A percentile compares a stretch with the other conserved stretches of the same genome.
Evolutionary conservation across 2,113 vertebrate genomes (phyloP).

Genomic region (Macquaria ambigua): DNA sequence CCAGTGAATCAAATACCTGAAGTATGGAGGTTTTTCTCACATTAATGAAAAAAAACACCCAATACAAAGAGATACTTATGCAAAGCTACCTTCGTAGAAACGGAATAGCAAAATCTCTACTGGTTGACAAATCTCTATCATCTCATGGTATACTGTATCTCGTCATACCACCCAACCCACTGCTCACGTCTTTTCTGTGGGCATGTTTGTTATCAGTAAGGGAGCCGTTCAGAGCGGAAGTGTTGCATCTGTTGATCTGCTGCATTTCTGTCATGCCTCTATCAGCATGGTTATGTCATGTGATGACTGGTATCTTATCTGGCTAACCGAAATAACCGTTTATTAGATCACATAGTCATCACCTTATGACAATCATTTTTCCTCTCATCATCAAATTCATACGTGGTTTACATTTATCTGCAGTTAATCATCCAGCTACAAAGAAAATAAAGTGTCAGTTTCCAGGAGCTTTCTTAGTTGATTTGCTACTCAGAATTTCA

Average conservation of each 20-base stretch:
- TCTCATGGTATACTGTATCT: neutral
- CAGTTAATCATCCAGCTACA: constrained; percentile 38
- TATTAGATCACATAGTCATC: constrained; percentile 51
- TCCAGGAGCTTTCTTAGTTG: constrained; percentile 39
- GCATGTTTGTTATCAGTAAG: constrained; percentile 32
- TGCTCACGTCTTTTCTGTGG: constrained; percentile 13
- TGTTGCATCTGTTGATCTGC: constrained; percentile 8
- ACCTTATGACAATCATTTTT: constrained; percentile 17
- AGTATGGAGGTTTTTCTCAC: neutral
- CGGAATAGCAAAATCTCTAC: neutral
- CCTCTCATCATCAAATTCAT: constrained; percentile 1
- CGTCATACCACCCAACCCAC: neutral
- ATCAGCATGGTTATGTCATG: constrained; percentile 16
- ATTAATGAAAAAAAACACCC: too few relatives aligned
- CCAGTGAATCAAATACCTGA: neutral
- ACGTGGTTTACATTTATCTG: constrained; percentile 31
- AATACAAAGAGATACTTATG: neutral
- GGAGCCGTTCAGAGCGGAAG: constrained; percentile 2
- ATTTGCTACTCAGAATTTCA: constrained; percentile 49
- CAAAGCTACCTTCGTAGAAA: neutral
- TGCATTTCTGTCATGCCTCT: constrained; percentile 23
- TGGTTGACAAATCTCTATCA: constrained; percentile 4
- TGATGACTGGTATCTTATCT: constrained; percentile 40
- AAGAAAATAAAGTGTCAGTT: constrained; percentile 17
- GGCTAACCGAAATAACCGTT: constrained; percentile 32